Evolutionary conservation across 2,888 invertebrate species (phyloP), one percentile per base, ranked within the genome.

Genomic region (Xylophagus ater): DNA sequence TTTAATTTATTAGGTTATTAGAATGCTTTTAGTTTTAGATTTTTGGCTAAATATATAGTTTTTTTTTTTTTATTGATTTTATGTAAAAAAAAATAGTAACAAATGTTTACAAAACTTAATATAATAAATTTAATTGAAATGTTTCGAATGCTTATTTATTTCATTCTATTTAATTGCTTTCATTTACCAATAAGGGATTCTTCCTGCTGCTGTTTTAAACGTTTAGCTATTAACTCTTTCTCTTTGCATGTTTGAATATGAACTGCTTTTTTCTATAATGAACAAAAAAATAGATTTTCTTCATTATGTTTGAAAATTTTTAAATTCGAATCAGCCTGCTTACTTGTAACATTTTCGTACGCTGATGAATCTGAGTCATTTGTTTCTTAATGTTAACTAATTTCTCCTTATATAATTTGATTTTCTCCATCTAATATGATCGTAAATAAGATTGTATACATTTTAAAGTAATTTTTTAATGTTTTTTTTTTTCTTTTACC

Each of bases 331-430:
- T 23, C 23, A 23, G 31, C 10, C 9, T 17, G 10, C 36, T 48
- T 43, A 63, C 63, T 59, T 62, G 62, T 19, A 63, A 47, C 3
- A 48, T 50, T 49, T 58, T 60, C 15, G 58, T 55, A 20, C 57
- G 59, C 36, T 62, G 60, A 49, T 62, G 62, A 46, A 63, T 57
- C 20, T 39, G 50, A 34, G 58, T 56, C 63, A 63, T 63, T 53
- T 63, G 56, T 38, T 57, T 61, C 42, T 58, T 61, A 37, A 63
- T 57, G 50, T 51, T 51, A 10, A 55, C 44, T 38, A 63, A 47
- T 44, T 61, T 63, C 14, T 62, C 62, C 34, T 55, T 54, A 48
- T 62, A 63, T 17, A 52, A 39, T 47, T 57, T 60, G 9, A 62
- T 55, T 37, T 50, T 52, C 42, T 52, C 53, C 58, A 62, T 60